Evolutionary conservation across 1,140 invertebrate genomes (phyloP).

Genomic region (Caenorhabditis brenneri): DNA sequence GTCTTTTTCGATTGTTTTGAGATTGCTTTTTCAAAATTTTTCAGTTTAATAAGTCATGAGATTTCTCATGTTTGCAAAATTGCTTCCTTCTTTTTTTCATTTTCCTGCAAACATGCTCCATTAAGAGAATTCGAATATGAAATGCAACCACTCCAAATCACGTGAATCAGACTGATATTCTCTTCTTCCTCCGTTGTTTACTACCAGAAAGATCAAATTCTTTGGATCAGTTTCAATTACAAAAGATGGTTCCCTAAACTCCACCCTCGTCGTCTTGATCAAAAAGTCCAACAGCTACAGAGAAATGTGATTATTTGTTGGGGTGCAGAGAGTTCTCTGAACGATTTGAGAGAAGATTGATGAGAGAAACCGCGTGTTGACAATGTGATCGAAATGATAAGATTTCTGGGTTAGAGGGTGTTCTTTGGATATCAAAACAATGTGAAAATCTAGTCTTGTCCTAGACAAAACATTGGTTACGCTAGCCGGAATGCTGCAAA

Average conservation of each 20-base stretch:
- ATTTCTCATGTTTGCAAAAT: too few species aligned
- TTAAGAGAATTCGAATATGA: too few species aligned
- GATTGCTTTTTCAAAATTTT: too few species aligned
- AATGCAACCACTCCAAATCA: background rate
- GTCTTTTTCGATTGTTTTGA: background rate
- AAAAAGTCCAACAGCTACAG: background rate
- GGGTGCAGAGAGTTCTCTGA: background rate
- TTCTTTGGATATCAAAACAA: background rate
- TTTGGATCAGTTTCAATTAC: background rate
- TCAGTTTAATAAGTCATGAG: too few species aligned
- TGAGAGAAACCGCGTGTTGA: constrained; percentile 8
- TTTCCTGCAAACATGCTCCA: too few species aligned
- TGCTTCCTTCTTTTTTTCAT: too few species aligned
- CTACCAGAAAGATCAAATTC: background rate
- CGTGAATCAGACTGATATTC: background rate
- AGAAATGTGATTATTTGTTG: background rate
- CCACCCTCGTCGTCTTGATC: background rate
- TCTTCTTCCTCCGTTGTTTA: background rate
- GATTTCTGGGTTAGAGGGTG: constrained; percentile 8
- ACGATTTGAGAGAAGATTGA: constrained; percentile 19
- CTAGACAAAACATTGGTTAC: too few species aligned
- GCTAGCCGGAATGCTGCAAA: too few species aligned
- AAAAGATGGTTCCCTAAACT: background rate
- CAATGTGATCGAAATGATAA: constrained; percentile 1
- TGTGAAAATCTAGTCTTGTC: background rate